Evolutionary conservation across 2,888 invertebrate genomes (phyloP).

Genomic region (Drosophila crucigera): DNA sequence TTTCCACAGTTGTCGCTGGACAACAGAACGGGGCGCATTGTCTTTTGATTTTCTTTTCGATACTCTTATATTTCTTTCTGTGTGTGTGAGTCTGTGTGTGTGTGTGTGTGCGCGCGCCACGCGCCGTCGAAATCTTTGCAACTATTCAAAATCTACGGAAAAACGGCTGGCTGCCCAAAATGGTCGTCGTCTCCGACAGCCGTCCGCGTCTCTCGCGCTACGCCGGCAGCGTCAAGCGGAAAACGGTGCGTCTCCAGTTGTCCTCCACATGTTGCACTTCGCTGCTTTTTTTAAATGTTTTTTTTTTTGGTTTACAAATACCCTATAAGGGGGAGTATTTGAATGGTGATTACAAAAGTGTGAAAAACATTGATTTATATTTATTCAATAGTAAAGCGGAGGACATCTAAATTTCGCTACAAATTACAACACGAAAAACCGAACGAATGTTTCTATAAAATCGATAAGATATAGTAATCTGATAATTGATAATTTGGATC

Average conservation of each 20-base stretch:
- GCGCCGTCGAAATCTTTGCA: constrained; percentile 44
- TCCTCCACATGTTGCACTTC: background rate
- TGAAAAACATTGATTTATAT: no score
- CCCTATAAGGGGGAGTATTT: background rate
- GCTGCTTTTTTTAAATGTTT: background rate
- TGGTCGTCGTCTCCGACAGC: constrained; percentile 84
- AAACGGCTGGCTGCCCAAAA: constrained; percentile 67
- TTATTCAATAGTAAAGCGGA: no score
- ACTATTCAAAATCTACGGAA: constrained; percentile 71
- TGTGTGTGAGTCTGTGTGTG: background rate
- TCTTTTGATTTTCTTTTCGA: constrained; percentile 4
- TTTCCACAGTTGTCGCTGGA: constrained; percentile 67
- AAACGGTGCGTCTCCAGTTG: constrained; percentile 74
- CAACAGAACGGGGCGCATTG: constrained; percentile 58
- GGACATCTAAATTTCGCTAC: no score
- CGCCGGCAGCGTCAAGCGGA: constrained; percentile 81
- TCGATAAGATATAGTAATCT: background rate
- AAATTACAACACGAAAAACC: background rate
- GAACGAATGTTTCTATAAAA: background rate
- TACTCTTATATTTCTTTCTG: background rate
- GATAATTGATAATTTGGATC: background rate
- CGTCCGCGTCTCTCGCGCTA: constrained; percentile 82
- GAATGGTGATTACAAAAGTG: background rate
- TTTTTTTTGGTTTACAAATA: background rate
- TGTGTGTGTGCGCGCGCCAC: constrained; percentile 24